These are phyloP conservation scores for Poecilus cupreus DNA, from an alignment of 2,888 invertebrate genomes.

Conservation along the genomic window DNA sequence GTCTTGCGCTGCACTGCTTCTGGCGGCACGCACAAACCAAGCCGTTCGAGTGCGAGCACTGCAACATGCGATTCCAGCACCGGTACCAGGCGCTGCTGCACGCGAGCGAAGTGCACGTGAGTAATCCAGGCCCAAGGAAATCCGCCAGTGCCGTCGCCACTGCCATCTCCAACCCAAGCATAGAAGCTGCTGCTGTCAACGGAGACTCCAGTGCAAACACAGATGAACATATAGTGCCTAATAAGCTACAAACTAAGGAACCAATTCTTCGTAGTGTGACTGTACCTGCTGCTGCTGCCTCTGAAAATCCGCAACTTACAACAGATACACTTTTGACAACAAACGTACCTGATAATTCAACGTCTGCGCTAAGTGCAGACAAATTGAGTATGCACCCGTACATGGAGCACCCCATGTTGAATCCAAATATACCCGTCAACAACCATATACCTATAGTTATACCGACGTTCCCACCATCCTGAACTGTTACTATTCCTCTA, in stretches of 20 bases:
- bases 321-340: slow-evolving; percentile 61
- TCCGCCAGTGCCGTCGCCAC: background rate
- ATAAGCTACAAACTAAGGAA: slow-evolving; percentile 65
- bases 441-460: slow-evolving; percentile 72
- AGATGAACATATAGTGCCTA: slow-evolving; percentile 67
- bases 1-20: slow-evolving; percentile 73
- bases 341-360: slow-evolving; percentile 69
- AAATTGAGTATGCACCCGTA: slow-evolving; percentile 71
- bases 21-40: slow-evolving; percentile 73
- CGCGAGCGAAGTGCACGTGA: slow-evolving; percentile 71
- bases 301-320: slow-evolving; percentile 62
- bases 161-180: background rate
- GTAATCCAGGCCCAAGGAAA: slow-evolving; percentile 59
- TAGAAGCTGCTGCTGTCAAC: background rate
- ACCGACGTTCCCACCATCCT: slow-evolving; percentile 71
- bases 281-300: slow-evolving; percentile 67
- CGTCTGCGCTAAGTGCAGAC: slow-evolving; percentile 69
- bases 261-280: slow-evolving; percentile 64
- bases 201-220: background rate
- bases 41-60: slow-evolving; percentile 73
- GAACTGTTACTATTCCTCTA: background rate
- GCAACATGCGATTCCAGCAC: slow-evolving; percentile 72
- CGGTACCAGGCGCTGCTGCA: slow-evolving; percentile 74
- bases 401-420: slow-evolving; percentile 72
- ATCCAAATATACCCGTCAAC: slow-evolving; percentile 69